Base-by-base conservation (phyloP, 2,888 invertebrate species). In the Siphlonurus alternatus region DNA sequence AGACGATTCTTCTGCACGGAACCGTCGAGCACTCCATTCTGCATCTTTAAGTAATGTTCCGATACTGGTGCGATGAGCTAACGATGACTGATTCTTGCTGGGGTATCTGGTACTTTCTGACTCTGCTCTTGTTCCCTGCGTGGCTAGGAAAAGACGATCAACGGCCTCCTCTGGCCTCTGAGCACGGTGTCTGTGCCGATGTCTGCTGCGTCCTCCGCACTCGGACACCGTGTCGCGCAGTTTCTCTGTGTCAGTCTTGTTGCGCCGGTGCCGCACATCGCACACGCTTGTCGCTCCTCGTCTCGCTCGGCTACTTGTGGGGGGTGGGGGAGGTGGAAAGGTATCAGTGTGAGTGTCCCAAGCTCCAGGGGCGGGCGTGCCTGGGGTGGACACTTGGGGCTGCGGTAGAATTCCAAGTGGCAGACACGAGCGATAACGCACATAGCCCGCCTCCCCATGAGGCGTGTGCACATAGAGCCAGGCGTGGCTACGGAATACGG, bases 401-500 rank as follows among this genome's bases (percentile, higher is more conserved):
- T 80, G 81, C 2, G 87, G 87, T 66, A 87, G 72, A 69, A 87
- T 86, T 24, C 90, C 90, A 62, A 91, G 75, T 1, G 90, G 90
- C 67, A 90, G 73, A 72, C 90, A 90, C 1, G 88, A 84, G 19
- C 83, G 81, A 68, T 89, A 89, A 67, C 84, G 80, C 23, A 91
- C 86, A 70, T 90, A 91, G 0, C 91, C 91, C 73, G 90, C 90
- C 69, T 89, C 86, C 0, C 86, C 88, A 69, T 90, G 91, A 1
- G 90, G 89, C 1, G 90, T 91, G 74, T 90, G 89, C 20, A 87
- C 89, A 72, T 89, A 91, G 53, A 91, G 75, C 91, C 91, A 91
- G 70, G 85, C 84, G 70, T 89, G 85, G 71, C 88, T 89, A 74
- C 89, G 89, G 74, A 90, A 91, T 24, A 91, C 87, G 0, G 89